These are phyloP conservation scores for Vimba vimba DNA, from an alignment of 2,113 vertebrate genomes.

Conservation along the genomic window DNA sequence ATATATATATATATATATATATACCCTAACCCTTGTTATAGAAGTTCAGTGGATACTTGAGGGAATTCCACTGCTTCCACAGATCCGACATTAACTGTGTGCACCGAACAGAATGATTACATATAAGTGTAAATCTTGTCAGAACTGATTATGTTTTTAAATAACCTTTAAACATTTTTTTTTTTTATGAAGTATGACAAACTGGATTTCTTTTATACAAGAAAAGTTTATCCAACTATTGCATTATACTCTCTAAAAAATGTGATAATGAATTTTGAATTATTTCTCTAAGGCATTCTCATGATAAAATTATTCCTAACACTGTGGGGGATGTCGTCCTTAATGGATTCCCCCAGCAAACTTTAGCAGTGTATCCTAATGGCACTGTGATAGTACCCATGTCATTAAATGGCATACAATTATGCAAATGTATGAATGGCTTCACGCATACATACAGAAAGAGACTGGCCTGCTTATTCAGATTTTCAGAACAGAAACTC, in stretches of 20 bases:
- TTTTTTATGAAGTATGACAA: neutral
- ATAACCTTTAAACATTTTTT: neutral
- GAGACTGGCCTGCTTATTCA: constrained; percentile 10
- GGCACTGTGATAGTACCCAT: constrained; percentile 36
- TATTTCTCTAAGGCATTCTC: constrained; percentile 35
- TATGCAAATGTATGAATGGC: constrained; percentile 42
- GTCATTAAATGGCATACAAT: constrained; percentile 38
- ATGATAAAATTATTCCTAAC: constrained; percentile 9
- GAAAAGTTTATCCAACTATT: constrained; percentile 24
- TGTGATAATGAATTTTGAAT: constrained; percentile 9
- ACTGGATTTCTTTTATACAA: neutral
- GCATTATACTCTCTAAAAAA: constrained; percentile 11
- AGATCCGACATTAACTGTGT: neutral
- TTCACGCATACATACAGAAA: constrained; percentile 10
- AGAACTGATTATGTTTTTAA: neutral
- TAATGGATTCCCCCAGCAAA: constrained; percentile 51
- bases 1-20: too few relatives aligned
- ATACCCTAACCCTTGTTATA: neutral
- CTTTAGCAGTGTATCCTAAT: constrained; percentile 41
- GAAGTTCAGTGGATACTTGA: neutral
- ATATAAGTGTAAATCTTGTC: neutral
- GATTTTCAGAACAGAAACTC: constrained; percentile 16
- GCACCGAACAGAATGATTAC: neutral
- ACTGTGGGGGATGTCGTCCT: constrained; percentile 16
- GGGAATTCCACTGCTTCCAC: neutral